Base-by-base conservation (phyloP, 1,140 invertebrate genomes). In the Tenebrio molitor region DNA sequence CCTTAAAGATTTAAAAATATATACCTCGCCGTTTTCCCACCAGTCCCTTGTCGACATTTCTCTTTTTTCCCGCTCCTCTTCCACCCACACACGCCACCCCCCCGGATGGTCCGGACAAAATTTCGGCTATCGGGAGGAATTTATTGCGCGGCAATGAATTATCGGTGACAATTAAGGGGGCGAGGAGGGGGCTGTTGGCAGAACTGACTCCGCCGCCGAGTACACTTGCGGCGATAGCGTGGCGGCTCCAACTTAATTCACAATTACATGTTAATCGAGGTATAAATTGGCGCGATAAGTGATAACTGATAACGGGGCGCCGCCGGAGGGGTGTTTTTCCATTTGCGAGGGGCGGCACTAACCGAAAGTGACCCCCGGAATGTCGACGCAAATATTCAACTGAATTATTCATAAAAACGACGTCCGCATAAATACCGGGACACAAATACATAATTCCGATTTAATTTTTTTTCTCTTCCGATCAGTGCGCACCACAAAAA, bases 261-360 rank as follows among this genome's bases (percentile, higher is more conserved):
- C 71, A 76, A 74, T 76, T 73, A 76, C 74, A 76, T 76, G 74
- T 76, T 76, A 76, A 76, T 76, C 72, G 72, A 64, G 67, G 74
- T 73, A 73, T 72, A 76, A 76, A 76, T 76, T 73, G 74, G 14
- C 21, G 39, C 19, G 74, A 76, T 76, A 75, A 74, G 62, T 73
- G 70, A 67, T 69, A 67, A 69, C 63, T 66, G 69, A 74, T 72
- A 66, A 71, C 23, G 12, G 14, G 14, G 50, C 68, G 21, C 66
- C 66, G 25, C 25, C 25, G 4, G 4, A 10, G 29, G 29, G 29
- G 29, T 10, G 29, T 33, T 33, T 33, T 33, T 33, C 29, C 29
- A 33, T 33, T 33, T 33, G n/a, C n/a, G 10, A 33, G 29, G 29
- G 29, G 29, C 4, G 29, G 29, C 29, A 33, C 4, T 10, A 33